Base-by-base conservation (phyloP, 2,797 vertebrate genomes). In the Loriculus beryllinus region DNA sequence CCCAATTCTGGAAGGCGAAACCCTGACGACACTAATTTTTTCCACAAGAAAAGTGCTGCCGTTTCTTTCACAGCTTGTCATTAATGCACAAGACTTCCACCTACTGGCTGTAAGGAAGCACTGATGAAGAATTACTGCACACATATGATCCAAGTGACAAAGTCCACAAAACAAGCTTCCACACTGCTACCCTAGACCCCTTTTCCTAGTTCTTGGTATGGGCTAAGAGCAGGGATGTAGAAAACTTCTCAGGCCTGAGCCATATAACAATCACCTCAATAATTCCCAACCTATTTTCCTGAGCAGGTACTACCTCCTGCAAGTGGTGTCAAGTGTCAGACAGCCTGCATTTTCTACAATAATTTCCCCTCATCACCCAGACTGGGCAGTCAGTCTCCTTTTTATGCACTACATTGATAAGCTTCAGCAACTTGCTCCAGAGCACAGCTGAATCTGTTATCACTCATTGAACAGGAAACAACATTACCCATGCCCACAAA, bases 21-120 rank as follows among this genome's bases (percentile, higher is more conserved):
- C 16, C 11, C 9, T 13, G 9, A 43, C 6, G 2, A 20, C 70
- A 31, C 19, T 60, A 7, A 8, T 26, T 62, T 71, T 94, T 47
- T 26, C 31, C 28, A 31, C 9, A 5, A 10, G n/a, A 62, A 85
- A 39, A 78, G 29, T 1, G 3, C 8, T 16, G 10, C 5, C 12
- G 11, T 29, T 74, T 48, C n/a, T 52, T 65, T 49, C 28, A 49
- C 82, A 59, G 39, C 15, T 19, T 59, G 23, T 25, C 54, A 63
- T n/a, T 51, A 64, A 56, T 29, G 51, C 33, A 69, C 43, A 67
- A 72, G 76, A 37, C 42, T 95, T 70, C 82, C 85, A 72, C 56
- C 92, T 91, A 33, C 82, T 87, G 94, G 88, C 72, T 25, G 19
- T 7, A 56, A 60, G 37, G 22, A 86, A 63, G 43, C 59, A 63